phyloP scores from a whole-genome alignment of 2,888 invertebrate species.

The Trachelus troglodyta region DNA sequence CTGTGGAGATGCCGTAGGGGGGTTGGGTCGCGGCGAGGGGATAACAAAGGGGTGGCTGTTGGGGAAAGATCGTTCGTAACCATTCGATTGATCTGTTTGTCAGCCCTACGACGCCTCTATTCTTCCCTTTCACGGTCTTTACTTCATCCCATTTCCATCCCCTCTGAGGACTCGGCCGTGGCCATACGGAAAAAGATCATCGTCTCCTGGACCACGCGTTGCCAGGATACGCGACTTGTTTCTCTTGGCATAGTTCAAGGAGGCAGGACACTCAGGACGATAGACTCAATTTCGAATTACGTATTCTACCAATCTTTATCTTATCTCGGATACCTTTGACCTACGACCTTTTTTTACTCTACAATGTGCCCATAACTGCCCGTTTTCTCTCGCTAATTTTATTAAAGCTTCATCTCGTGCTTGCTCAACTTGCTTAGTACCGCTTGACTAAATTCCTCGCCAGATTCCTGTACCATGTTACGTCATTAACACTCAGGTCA shows the following conservation, averaged over 20 bases:
- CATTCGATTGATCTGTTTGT: slow-evolving; percentile 53
- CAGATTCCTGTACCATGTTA: slow-evolving; percentile 25
- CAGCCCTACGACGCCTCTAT: slow-evolving; percentile 29
- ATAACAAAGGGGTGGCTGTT: slow-evolving; percentile 8
- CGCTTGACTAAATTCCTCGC: slow-evolving; percentile 8
- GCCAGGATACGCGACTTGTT: slow-evolving; percentile 32
- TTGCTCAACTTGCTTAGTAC: neutral
- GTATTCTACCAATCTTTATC: neutral
- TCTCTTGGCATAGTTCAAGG: neutral
- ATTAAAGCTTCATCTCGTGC: neutral
- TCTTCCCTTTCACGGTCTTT: slow-evolving; percentile 13
- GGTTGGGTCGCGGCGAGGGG: neutral
- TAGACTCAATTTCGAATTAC: neutral
- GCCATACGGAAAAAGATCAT: slow-evolving; percentile 16
- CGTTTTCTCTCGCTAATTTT: neutral
- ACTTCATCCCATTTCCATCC: neutral
- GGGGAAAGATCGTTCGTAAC: slow-evolving; percentile 39
- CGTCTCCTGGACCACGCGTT: slow-evolving; percentile 39
- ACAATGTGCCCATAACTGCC: neutral
- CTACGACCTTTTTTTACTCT: neutral
- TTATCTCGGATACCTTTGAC: neutral
- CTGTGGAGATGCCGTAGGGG: slow-evolving; percentile 19
- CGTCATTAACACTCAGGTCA: slow-evolving; percentile 35
- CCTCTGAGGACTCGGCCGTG: neutral
- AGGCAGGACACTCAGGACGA: neutral